A percentile compares a stretch with the other conserved stretches of the same genome.
Evolutionary conservation across 92 coral and sea anemone genomes (phyloP).

Genomic region (Paramuricea clavata): DNA sequence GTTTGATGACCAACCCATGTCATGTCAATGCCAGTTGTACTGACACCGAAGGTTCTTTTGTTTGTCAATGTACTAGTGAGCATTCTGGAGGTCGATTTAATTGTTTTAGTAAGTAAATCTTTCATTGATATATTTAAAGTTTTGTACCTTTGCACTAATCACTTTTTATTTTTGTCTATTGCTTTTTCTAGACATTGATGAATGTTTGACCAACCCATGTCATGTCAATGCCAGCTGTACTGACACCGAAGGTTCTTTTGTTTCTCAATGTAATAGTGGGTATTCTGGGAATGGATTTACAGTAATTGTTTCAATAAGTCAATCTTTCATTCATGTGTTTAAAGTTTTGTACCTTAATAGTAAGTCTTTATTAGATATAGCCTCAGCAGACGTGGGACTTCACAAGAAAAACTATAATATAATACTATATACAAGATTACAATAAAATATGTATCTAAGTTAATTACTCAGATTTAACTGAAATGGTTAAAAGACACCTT

Average conservation of each 20-base stretch:
- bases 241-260: conserved; percentile 34
- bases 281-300: conserved; percentile 28
- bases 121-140: not conserved
- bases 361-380: too few species aligned
- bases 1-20: not conserved
- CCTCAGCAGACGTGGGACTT: too few species aligned
- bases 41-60: not conserved
- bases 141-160: not conserved
- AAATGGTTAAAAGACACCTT: too few species aligned
- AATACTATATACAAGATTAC: too few species aligned
- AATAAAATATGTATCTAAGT: too few species aligned
- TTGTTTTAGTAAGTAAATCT: not conserved
- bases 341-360: too few species aligned
- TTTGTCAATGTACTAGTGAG: not conserved
- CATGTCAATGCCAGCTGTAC: conserved; percentile 8
- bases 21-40: conserved; percentile 24
- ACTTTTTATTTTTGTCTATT: too few species aligned
- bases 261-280: not conserved
- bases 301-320: conserved; percentile 7
- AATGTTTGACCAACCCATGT: not conserved
- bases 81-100: not conserved
- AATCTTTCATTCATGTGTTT: too few species aligned
- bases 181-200: conserved; percentile 22
- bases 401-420: too few species aligned
- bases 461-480: too few species aligned